A percentile compares a stretch with the other conserved stretches of the same genome.
Evolutionary conservation across 2,797 vertebrate genomes (phyloP).

Genomic region (Otus scops): DNA sequence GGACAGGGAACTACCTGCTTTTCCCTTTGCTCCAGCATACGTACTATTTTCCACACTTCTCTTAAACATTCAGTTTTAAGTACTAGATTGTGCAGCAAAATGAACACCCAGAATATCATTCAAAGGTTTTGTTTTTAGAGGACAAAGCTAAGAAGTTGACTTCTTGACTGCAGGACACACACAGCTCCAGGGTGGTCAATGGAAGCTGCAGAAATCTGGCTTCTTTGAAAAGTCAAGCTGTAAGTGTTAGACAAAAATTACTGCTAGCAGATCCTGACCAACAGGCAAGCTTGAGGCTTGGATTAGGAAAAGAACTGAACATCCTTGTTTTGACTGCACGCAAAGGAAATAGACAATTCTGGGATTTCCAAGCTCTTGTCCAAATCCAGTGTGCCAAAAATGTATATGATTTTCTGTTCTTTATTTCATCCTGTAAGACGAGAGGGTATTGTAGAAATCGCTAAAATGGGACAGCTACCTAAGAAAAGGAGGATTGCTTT

Average conservation of each 20-base stretch:
- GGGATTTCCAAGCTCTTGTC: constrained; percentile 24
- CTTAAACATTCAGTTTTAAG: neutral
- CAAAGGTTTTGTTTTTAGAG: neutral
- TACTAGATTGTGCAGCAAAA: neutral
- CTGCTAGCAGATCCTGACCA: neutral
- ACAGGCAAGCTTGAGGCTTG: neutral
- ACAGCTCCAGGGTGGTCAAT: neutral
- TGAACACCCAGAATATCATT: neutral
- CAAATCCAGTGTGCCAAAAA: constrained; percentile 23
- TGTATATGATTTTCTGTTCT: neutral
- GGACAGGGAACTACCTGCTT: neutral
- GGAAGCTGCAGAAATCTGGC: neutral
- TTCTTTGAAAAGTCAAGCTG: neutral
- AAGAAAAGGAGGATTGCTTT: constrained; percentile 5
- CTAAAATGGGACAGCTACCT: constrained; percentile 16
- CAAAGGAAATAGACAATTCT: constrained; percentile 14
- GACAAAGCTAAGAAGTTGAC: constrained; percentile 23
- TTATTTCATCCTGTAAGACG: constrained; percentile 10
- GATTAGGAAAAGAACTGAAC: neutral
- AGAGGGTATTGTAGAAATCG: neutral
- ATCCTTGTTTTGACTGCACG: constrained; percentile 29
- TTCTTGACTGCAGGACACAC: neutral
- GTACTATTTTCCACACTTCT: neutral
- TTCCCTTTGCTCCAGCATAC: neutral
- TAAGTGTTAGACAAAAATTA: neutral